A percentile compares a stretch with the other conserved stretches of the same genome.
Conservation (phyloP, 2,797 vertebrate species). For the Enteromius trimaculatus region DNA sequence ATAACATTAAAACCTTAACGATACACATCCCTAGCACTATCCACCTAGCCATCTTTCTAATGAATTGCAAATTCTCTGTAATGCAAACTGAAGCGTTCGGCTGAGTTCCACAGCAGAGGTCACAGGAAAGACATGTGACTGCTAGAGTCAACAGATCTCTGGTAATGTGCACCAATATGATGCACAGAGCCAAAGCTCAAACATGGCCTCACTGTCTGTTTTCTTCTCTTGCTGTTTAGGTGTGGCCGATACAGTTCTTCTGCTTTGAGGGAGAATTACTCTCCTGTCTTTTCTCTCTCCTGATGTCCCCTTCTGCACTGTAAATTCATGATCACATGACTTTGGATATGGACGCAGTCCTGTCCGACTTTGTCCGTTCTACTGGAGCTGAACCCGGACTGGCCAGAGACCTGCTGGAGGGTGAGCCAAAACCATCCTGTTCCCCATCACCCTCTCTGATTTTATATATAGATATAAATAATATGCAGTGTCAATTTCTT, state of each 20-base stretch:
- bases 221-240: slow-evolving; percentile 63
- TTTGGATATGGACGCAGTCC: slow-evolving; percentile 96
- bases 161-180: slow-evolving; percentile 48
- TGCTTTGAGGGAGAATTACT: slow-evolving; percentile 57
- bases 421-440: slow-evolving; percentile 69
- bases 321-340: slow-evolving; percentile 90
- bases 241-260: slow-evolving; percentile 62
- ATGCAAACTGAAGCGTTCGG: slow-evolving; percentile 43
- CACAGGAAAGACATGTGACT: slow-evolving; percentile 59
- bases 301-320: slow-evolving; percentile 68
- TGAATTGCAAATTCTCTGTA: slow-evolving; percentile 19
- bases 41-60: not conserved
- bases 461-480: not conserved
- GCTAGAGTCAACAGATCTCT: slow-evolving; percentile 61
- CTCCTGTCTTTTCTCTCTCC: slow-evolving; percentile 62
- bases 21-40: not conserved
- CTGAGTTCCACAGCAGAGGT: slow-evolving; percentile 46
- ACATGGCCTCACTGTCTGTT: slow-evolving; percentile 39
- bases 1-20: no score
- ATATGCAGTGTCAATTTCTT: not conserved
- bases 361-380: slow-evolving; percentile 97
- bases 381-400: slow-evolving; percentile 96
- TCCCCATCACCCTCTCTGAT: not conserved
- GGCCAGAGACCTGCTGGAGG: slow-evolving; percentile 94
- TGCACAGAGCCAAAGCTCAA: slow-evolving; percentile 30